Percentiles rank a stretch among this genome's conserved stretches.
Conservation (phyloP, 2,113 vertebrate species). For the Ptyas mucosa region DNA sequence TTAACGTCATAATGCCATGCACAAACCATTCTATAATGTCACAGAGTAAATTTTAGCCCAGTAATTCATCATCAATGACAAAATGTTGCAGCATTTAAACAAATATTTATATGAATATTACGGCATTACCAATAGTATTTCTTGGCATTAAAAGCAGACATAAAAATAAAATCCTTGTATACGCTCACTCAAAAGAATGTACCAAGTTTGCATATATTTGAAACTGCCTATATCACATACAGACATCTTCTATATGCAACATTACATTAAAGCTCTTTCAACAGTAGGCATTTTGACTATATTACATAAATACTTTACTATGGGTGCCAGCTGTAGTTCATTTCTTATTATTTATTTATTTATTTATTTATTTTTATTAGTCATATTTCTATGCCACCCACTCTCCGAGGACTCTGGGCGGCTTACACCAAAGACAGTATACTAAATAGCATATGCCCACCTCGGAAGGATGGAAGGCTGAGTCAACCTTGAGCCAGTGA, state of each 20-base stretch:
- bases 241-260: background rate
- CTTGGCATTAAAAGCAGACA: background rate
- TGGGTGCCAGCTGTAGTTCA: background rate
- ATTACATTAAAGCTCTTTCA: background rate
- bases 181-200: background rate
- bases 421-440: too few relatives aligned
- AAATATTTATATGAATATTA: background rate
- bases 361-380: too few relatives aligned
- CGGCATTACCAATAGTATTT: background rate
- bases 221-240: background rate
- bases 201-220: background rate
- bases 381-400: too few relatives aligned
- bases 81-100: background rate
- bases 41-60: conserved; percentile 1
- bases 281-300: background rate
- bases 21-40: conserved; percentile 19
- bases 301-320: background rate
- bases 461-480: too few relatives aligned
- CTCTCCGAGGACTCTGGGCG: too few relatives aligned
- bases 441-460: too few relatives aligned
- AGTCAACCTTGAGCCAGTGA: too few relatives aligned
- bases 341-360: too few relatives aligned
- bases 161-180: background rate
- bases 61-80: conserved; percentile 19
- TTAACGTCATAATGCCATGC: conserved; percentile 4